Conservation (phyloP, 2,113 vertebrate species). For the Channa maculata region DNA sequence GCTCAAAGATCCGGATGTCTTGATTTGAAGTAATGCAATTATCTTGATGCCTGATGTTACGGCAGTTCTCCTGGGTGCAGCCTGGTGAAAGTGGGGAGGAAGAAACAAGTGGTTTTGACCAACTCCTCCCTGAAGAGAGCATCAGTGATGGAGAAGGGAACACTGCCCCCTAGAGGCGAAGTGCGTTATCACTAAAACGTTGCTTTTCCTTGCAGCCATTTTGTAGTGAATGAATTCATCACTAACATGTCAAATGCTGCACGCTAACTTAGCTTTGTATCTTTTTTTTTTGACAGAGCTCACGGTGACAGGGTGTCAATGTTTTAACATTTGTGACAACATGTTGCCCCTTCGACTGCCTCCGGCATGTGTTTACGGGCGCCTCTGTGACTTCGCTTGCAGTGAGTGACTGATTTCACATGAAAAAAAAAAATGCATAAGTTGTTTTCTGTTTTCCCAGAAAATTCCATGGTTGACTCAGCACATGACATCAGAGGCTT, state of each 20-base stretch:
- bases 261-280: constrained; percentile 2
- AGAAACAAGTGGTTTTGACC: neutral
- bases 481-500: constrained; percentile 17
- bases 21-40: constrained; percentile 28
- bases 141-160: constrained; percentile 35
- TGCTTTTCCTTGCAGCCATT: constrained; percentile 64
- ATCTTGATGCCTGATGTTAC: constrained; percentile 19
- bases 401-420: constrained; percentile 8
- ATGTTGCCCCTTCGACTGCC: neutral
- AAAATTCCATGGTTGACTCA: constrained; percentile 15
- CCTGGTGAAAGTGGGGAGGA: constrained; percentile 13
- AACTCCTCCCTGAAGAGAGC: neutral
- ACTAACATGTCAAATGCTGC: constrained; percentile 19
- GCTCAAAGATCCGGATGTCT: neutral
- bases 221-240: constrained; percentile 56
- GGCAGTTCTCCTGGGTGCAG: constrained; percentile 21
- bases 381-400: neutral
- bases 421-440: neutral
- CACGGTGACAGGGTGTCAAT: neutral
- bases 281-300: constrained; percentile 3
- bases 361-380: neutral
- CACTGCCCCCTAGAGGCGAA: constrained; percentile 71
- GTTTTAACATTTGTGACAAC: neutral
- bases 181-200: neutral
- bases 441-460: constrained; percentile 34